Evolutionary conservation across 2,113 vertebrate species (phyloP).

Genomic region (Apus apus): DNA sequence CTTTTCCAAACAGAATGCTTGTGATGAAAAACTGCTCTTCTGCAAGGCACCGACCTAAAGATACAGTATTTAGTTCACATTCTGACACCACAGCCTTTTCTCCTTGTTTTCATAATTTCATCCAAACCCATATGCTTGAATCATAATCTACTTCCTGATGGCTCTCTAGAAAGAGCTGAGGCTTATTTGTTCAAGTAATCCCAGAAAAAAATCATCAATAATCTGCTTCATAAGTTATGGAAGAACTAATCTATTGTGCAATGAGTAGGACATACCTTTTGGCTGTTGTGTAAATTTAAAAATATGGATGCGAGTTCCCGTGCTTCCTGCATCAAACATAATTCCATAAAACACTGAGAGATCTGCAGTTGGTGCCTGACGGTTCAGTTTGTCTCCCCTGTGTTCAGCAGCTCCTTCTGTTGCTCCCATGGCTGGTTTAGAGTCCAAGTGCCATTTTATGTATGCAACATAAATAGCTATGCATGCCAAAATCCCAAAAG

Average conservation of each 20-base stretch:
- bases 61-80: not conserved
- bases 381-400: slow-evolving; percentile 15
- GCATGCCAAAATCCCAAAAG: slow-evolving; percentile 78
- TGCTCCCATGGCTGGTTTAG: slow-evolving; percentile 40
- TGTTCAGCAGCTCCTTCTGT: slow-evolving; percentile 8
- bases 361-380: not conserved
- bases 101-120: not conserved
- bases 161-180: not conserved
- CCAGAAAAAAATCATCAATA: not conserved
- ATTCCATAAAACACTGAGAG: slow-evolving; percentile 83
- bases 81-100: not conserved
- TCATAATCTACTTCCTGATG: not conserved
- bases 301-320: slow-evolving; percentile 91
- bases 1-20: too few relatives aligned
- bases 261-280: slow-evolving; percentile 69
- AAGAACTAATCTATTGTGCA: not conserved
- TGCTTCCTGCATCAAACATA: slow-evolving; percentile 97
- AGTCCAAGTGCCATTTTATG: slow-evolving; percentile 80
- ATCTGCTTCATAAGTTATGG: not conserved
- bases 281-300: slow-evolving; percentile 84
- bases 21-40: not conserved
- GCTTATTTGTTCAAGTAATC: not conserved
- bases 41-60: not conserved
- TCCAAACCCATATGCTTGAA: not conserved
- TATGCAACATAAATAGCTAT: slow-evolving; percentile 85